Base-by-base conservation (phyloP, 2,888 invertebrate species). In the Pyrrhia umbra region DNA sequence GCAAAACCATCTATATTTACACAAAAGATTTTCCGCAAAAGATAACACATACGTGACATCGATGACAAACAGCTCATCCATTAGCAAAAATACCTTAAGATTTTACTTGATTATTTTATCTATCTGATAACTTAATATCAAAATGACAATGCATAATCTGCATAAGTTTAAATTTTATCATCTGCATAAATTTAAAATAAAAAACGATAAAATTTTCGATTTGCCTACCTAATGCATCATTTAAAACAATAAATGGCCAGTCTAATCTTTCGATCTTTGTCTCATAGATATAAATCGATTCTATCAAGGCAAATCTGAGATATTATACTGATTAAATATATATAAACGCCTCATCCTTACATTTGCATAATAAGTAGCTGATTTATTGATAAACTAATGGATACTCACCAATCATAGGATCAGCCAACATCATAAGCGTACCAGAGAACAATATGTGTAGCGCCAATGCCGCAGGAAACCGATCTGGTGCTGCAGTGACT, bases 371-470 rank as follows among this genome's bases (percentile, higher is more conserved):
- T 37, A 25, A n/a, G 30, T 42, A 20, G 16, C 8, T 15, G 2
- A 59, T 42, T 30, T 5, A 27, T 13, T 23, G 2, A 37, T 23
- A 42, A 6, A 46, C 8, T 61, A 58, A 13, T 46, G 42, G 9
- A 42, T 27, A 68, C 93, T 93, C 86, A 95, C 97, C 97, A 79
- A 96, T 96, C 60, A 97, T 85, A 1, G 97, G 96, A 50, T 97
- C 97, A 58, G 96, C 95, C n/a, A 96, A 77, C 30, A 97, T 95
- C 87, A 96, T 96, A 5, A 96, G 93, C 23, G 96, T 91, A 1
- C 97, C 97, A 68, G 96, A 96, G 62, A 97, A 96, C 21, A 97
- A 95, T 85, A 97, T 97, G 80, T 96, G 97, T 40, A 97, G 88
- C 0, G 97, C 97, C 79, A 97, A 95, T 0, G 97, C 97, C 0